These are phyloP conservation scores for Hybognathus amarus DNA, from an alignment of 2,797 vertebrate species.

Conservation along the genomic window DNA sequence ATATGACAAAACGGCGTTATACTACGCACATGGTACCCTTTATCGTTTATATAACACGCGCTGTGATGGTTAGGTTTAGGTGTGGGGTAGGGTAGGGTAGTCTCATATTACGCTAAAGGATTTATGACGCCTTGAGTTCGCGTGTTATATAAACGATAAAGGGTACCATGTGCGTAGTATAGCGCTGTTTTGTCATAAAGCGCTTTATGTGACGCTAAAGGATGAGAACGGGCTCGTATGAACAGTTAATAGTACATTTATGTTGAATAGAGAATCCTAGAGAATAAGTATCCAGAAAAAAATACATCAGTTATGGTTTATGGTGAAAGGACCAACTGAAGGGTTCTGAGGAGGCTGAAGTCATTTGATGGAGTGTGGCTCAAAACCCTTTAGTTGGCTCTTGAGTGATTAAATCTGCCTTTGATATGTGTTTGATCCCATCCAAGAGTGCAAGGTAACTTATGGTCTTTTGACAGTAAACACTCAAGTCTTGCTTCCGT, in stretches of 20 bases:
- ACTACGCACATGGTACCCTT: too few relatives aligned
- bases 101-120: too few relatives aligned
- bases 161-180: too few relatives aligned
- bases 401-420: conserved; percentile 14
- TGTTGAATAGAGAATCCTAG: conserved; percentile 5
- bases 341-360: conserved; percentile 8
- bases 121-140: too few relatives aligned
- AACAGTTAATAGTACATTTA: neutral
- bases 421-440: conserved; percentile 27
- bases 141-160: too few relatives aligned
- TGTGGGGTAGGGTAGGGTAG: too few relatives aligned
- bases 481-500: conserved; percentile 1
- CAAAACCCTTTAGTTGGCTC: conserved; percentile 6
- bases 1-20: too few relatives aligned
- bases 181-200: too few relatives aligned
- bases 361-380: conserved; percentile 11
- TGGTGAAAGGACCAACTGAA: neutral
- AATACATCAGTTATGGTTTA: conserved; percentile 17
- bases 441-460: conserved; percentile 17
- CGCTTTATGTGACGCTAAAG: too few relatives aligned
- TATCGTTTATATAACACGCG: too few relatives aligned
- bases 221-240: too few relatives aligned
- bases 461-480: conserved; percentile 16
- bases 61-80: too few relatives aligned
- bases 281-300: conserved; percentile 4